Base-by-base conservation (phyloP, 2,113 vertebrate species). In the Chionis minor region DNA sequence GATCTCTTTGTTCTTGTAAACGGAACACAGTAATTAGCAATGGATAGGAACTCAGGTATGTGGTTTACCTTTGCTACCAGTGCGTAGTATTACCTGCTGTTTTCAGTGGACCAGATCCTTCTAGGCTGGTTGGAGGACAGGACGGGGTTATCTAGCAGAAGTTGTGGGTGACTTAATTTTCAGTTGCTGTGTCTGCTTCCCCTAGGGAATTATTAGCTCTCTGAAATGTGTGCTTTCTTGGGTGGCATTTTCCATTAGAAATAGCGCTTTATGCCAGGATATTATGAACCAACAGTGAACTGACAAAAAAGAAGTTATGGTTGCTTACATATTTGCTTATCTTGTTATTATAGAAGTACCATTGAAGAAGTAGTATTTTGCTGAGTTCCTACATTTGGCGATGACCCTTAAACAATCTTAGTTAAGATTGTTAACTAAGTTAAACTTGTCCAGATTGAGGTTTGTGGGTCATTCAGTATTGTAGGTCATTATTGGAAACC, bases 161-260 rank as follows among this genome's bases (percentile, higher is more conserved):
- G 78, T 58, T 67, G 35, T 38, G 42, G 40, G 30, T 89, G 45
- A 62, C 61, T 86, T 63, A 69, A 86, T 78, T 95, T 93, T 88
- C 73, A 33, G 58, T 79, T 94, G 72, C 77, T 56, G 12, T 81
- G 45, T 63, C 40, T 94, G 40, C 66, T 72, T 91, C 15, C 44
- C 22, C 12, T 22, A 15, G 70, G 66, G 84, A 89, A 51, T 70
- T 70, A 7, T 1, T 11, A 65, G 27, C 33, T 87, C 61, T 81
- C 8, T 65, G 83, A 85, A 94, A 81, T 92, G 49, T 94, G 95
- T 96, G 73, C 84, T 91, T 92, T 89, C 56, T 85, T 75, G 65
- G 49, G 49, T 95, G 91, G 87, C 35, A 33, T 85, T 94, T 93
- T 81, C 66, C 26, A 89, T 22, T 95, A 65, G 49, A 85, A 84